phyloP scores from a whole-genome alignment of 1,140 invertebrate genomes.

The Papilio dardanus region DNA sequence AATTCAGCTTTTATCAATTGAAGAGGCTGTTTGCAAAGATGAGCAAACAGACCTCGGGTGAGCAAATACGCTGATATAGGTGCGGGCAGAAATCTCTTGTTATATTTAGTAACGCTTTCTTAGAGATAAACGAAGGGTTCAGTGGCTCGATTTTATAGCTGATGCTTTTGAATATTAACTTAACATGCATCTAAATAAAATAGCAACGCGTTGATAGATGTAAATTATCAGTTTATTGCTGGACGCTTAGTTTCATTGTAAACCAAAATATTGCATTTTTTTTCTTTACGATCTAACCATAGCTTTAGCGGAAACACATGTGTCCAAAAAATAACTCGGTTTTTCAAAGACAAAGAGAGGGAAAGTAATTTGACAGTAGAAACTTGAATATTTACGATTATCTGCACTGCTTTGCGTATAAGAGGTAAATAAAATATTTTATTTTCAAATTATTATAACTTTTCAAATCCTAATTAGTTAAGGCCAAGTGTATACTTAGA shows the following conservation, averaged over 20 bases:
- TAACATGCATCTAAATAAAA: no score
- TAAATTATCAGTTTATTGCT: no score
- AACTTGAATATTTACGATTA: no score
- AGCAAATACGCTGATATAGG: slow-evolving; percentile 78
- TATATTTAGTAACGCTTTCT: slow-evolving; percentile 63
- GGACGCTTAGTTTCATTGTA: no score
- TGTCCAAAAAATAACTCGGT: no score
- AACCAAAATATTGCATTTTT: no score
- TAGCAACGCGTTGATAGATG: no score
- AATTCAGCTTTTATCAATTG: slow-evolving; percentile 43
- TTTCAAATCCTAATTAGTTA: background rate
- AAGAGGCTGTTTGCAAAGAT: slow-evolving; percentile 65
- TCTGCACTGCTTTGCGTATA: no score
- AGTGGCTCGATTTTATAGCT: background rate
- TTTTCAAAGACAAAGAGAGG: no score
- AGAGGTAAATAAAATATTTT: background rate
- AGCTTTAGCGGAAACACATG: no score
- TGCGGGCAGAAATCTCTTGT: slow-evolving; percentile 63
- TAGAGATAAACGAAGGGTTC: slow-evolving; percentile 33
- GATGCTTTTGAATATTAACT: background rate
- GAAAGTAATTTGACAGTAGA: no score
- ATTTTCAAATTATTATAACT: slow-evolving; percentile 1
- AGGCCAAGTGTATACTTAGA: background rate
- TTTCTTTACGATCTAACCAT: no score
- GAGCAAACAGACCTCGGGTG: slow-evolving; percentile 75